Base-by-base conservation (phyloP, 2,888 invertebrate species). In the Parnassius mnemosyne region DNA sequence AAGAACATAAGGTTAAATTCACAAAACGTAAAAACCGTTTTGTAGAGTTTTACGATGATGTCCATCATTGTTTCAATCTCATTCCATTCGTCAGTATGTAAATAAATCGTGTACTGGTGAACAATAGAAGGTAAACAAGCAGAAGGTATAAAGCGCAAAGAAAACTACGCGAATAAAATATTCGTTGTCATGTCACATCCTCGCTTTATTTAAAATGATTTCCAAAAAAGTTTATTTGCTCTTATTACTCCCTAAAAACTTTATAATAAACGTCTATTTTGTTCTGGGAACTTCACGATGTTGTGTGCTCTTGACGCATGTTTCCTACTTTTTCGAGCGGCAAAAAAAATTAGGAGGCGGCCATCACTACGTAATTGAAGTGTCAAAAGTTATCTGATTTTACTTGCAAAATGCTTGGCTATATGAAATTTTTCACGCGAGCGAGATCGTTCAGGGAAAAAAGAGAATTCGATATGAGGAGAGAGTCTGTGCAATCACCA, bases 381-480 rank as follows among this genome's bases (percentile, higher is more conserved):
- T 90, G 91, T 90, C 91, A 91, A 90, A 91, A 91, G 89, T 91
- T 91, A 83, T 87, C 88, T 89, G 89, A 91, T 91, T 90, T 90
- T 86, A 90, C 91, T 91, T 90, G 89, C 91, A 90, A 90, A 90
- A 81, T 85, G 85, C 83, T 82, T 82, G 79, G 83, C 83, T 83
- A 85, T 89, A 88, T 89, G 88, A 89, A 90, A 90, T 89, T 86
- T 89, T 87, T 88, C 84, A 84, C 86, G 82, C 80, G 75, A 73
- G 78, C 82, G 85, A 81, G 79, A 86, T 86, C 84, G 89, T 77
- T 82, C 76, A 78, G 74, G 72, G 82, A 81, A 82, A 89, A 90
- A 90, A 87, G 84, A 83, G 87, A 89, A 91, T 89, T 89, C 86
- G 83, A 89, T 90, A 89, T 89, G 88, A 86, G 84, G 76, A 79